These are phyloP conservation scores for Choloepus didactylus DNA, from an alignment of 2,797 vertebrate genomes.

Conservation along the genomic window DNA sequence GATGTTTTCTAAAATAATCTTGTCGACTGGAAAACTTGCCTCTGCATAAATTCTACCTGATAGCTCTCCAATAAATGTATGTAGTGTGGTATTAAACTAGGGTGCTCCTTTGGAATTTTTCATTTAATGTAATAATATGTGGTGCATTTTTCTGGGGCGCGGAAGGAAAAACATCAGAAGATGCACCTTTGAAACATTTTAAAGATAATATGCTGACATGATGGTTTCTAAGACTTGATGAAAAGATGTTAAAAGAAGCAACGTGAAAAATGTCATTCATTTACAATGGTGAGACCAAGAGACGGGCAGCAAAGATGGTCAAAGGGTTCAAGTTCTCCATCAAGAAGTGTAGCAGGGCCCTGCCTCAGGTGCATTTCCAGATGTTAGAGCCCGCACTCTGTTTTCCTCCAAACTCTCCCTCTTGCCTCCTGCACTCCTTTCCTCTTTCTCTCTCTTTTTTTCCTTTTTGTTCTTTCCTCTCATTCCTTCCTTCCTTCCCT, in stretches of 20 bases:
- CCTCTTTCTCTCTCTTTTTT: no score
- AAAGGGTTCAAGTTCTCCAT: background rate
- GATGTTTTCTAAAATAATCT: background rate
- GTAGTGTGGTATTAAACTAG: rapidly evolving
- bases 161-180: background rate
- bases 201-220: rapidly evolving
- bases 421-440: background rate
- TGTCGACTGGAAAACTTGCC: rapidly evolving
- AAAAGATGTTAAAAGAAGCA: background rate
- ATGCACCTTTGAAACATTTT: no score
- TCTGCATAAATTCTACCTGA: background rate
- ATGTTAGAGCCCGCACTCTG: background rate
- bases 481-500: background rate
- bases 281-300: rapidly evolving
- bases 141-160: background rate
- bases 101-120: background rate
- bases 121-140: no score
- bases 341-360: rapidly evolving
- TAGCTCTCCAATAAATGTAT: rapidly evolving
- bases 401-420: background rate
- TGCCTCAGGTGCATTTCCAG: rapidly evolving
- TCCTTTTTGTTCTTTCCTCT: background rate
- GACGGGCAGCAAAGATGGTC: no score
- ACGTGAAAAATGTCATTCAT: background rate
- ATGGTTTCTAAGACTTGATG: background rate